A percentile compares a stretch with the other conserved stretches of the same genome.
Conservation (phyloP, 2,888 invertebrate genomes). For the Stomorhina lunata region DNA sequence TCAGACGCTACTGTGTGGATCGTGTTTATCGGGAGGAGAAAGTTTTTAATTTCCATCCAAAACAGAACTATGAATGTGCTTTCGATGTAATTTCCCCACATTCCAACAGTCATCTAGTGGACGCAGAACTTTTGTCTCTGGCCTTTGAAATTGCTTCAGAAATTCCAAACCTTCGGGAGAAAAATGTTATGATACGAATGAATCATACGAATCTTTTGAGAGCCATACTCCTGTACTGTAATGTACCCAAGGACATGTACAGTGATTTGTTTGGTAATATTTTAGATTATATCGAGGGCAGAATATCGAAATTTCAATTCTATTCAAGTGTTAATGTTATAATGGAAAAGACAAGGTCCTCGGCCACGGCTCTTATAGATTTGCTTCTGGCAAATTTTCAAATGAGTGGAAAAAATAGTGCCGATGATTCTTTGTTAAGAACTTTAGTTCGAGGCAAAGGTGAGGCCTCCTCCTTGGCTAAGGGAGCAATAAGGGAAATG, state of each 20-base stretch:
- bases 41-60: slow-evolving; percentile 90
- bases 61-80: slow-evolving; percentile 93
- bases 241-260: slow-evolving; percentile 86
- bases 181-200: slow-evolving; percentile 86
- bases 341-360: slow-evolving; percentile 81
- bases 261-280: slow-evolving; percentile 74
- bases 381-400: slow-evolving; percentile 75
- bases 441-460: slow-evolving; percentile 86
- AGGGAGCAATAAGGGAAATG: slow-evolving; percentile 87
- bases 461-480: slow-evolving; percentile 84
- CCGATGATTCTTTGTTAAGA: slow-evolving; percentile 76
- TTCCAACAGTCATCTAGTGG: slow-evolving; percentile 87
- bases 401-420: slow-evolving; percentile 74
- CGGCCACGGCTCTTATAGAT: slow-evolving; percentile 76
- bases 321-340: slow-evolving; percentile 85
- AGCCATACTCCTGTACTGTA: slow-evolving; percentile 89
- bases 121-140: slow-evolving; percentile 91
- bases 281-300: slow-evolving; percentile 81
- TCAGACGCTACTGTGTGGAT: slow-evolving; percentile 93
- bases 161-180: slow-evolving; percentile 84
- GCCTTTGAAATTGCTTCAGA: slow-evolving; percentile 87
- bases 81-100: slow-evolving; percentile 94
- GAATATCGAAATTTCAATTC: slow-evolving; percentile 85
- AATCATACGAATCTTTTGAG: slow-evolving; percentile 90
- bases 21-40: slow-evolving; percentile 91